Evolutionary conservation across 2,797 vertebrate genomes (phyloP).

Genomic region (Leucoraja ocellata): DNA sequence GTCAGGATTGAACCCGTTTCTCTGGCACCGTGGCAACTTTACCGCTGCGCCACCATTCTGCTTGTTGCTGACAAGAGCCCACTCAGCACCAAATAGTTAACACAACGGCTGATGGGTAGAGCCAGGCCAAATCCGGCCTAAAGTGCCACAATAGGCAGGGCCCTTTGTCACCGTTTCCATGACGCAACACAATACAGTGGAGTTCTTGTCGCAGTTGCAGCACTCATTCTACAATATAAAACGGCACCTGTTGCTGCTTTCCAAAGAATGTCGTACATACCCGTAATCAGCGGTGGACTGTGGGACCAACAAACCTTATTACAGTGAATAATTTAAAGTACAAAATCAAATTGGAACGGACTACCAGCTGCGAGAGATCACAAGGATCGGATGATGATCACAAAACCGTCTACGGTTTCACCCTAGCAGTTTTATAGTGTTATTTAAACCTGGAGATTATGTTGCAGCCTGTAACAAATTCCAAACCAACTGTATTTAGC

Average conservation of each 20-base stretch:
- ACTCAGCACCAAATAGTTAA: not conserved
- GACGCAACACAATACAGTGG: constrained; percentile 10
- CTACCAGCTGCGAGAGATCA: constrained; percentile 15
- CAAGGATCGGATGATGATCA: constrained; percentile 2
- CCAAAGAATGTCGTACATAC: not conserved
- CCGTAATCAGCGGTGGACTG: not conserved
- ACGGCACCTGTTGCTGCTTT: not conserved
- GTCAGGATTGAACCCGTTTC: no score
- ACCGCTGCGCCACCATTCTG: no score
- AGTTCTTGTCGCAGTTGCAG: constrained; percentile 18
- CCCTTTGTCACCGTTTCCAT: constrained; percentile 1
- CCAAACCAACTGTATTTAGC: constrained; percentile 14
- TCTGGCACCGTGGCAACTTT: no score
- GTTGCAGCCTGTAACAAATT: constrained; percentile 20
- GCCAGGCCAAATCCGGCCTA: not conserved
- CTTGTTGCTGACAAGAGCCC: not conserved
- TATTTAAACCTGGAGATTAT: not conserved
- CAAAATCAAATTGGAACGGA: constrained; percentile 2
- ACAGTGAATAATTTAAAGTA: not conserved
- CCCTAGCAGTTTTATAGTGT: not conserved
- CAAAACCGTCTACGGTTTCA: constrained; percentile 10
- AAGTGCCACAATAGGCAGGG: not conserved
- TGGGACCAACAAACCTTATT: not conserved
- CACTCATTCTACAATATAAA: not conserved
- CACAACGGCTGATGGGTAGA: not conserved